Base-by-base conservation (phyloP, 1,140 invertebrate species). In the Heliothis virescens region DNA sequence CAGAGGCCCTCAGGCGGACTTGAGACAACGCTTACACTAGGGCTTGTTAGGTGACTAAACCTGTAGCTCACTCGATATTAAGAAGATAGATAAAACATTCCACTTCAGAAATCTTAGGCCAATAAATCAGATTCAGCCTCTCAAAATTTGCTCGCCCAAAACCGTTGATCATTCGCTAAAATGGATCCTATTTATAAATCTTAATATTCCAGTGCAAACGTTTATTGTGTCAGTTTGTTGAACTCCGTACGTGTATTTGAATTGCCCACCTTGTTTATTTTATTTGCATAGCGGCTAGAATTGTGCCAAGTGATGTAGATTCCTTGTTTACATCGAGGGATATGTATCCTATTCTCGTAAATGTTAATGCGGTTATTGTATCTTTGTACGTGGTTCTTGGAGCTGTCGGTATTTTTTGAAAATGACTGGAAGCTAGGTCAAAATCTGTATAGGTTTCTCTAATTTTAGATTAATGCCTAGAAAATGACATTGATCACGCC, bases 241-340 rank as follows among this genome's bases (percentile, higher is more conserved):
- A 74, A 74, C 72, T 60, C 53, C 16, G 9, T 18, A 69, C 65
- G 34, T 52, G 47, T 13, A 18, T 47, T 16, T 59, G 53, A 60
- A 62, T 60, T 48, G 34, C 34, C 34, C 34, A 60, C 11, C 16
- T 26, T 60, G 72, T 74, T 74, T 62, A 74, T 74, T 48, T 74
- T 52, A 71, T 53, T 48, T 4, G 29, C 53, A 59, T 72, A 55
- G 69, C 34, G 15, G 60, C 55, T 60, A 74, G 57, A 74, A 74
- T 59, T n/a, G 72, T 60, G 72, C 57, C 72, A 74, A 74, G 72
- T 74, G 57, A 74, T 74, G 50, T 62, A 57, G 26, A 74, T 60
- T 74, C 34, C 60, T 74, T 74, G 41, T 74, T 60, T 47, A 57
- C 29, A 50, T 47, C 34, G n/a, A 55, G 12, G 11, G 48, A 62